Evolutionary conservation across 2,113 vertebrate genomes (phyloP).

Genomic region (Hypomesus transpacificus): DNA sequence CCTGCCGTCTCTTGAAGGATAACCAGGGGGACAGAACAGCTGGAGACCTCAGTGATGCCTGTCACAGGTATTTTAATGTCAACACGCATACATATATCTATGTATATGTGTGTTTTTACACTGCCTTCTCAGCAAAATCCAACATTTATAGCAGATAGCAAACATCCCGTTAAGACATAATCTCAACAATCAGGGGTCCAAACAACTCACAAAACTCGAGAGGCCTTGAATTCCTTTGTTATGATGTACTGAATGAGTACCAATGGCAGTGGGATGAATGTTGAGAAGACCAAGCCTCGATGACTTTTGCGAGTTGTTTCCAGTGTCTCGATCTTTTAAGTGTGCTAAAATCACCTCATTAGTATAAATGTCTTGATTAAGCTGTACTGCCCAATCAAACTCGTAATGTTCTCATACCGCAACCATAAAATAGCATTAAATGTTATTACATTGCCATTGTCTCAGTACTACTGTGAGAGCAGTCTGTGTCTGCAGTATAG

Average conservation of each 20-base stretch:
- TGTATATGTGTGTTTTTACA: conserved; percentile 82
- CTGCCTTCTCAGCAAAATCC: conserved; percentile 77
- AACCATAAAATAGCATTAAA: conserved; percentile 57
- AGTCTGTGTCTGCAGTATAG: conserved; percentile 52
- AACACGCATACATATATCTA: conserved; percentile 82
- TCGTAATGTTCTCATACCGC: conserved; percentile 52
- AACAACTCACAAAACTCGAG: conserved; percentile 66
- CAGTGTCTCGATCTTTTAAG: conserved; percentile 52
- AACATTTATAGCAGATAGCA: conserved; percentile 36
- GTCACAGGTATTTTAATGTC: conserved; percentile 79
- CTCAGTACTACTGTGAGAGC: conserved; percentile 59
- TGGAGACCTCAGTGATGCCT: conserved; percentile 76
- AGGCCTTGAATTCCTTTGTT: conserved; percentile 17
- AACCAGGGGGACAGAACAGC: conserved; percentile 78
- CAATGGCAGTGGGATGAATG: conserved; percentile 8
- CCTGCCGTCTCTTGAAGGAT: conserved; percentile 74
- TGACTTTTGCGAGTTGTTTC: conserved; percentile 67
- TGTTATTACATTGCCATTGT: conserved; percentile 61
- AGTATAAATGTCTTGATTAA: conserved; percentile 55
- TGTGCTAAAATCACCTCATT: conserved; percentile 55
- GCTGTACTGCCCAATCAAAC: conserved; percentile 45
- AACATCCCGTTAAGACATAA: conserved; percentile 41
- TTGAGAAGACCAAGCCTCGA: conserved; percentile 30
- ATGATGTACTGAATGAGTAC: conserved; percentile 7
- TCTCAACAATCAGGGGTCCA: conserved; percentile 43